Percentiles rank a stretch among this genome's conserved stretches.
These are phyloP conservation scores for Pipra filicauda DNA, from an alignment of 2,113 vertebrate genomes.

Conservation along the genomic window DNA sequence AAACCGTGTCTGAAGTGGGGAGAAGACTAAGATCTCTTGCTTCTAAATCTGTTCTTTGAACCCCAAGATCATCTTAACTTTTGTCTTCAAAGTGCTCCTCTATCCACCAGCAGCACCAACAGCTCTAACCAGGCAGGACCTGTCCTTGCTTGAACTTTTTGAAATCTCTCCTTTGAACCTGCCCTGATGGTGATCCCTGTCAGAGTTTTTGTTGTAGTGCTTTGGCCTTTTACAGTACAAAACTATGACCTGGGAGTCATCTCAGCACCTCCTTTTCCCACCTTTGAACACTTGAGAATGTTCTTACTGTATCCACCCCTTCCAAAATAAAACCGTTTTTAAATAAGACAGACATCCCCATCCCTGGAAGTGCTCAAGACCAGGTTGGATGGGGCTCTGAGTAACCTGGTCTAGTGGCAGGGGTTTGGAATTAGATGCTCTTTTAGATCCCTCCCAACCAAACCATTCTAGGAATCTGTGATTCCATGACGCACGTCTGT, in stretches of 20 bases:
- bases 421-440: background rate
- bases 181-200: background rate
- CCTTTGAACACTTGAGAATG: background rate
- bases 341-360: background rate
- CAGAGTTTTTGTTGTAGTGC: background rate
- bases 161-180: background rate
- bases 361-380: background rate
- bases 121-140: background rate
- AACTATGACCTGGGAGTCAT: background rate
- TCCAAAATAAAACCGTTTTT: background rate
- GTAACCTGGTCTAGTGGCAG: background rate
- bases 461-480: background rate
- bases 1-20: background rate
- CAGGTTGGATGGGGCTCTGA: background rate
- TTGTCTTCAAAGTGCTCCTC: background rate
- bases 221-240: background rate
- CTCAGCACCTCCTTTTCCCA: background rate
- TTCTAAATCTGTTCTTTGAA: background rate
- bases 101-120: background rate
- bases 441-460: background rate
- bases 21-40: background rate
- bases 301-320: background rate
- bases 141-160: background rate
- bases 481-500: fast-evolving
- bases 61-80: background rate